Evolutionary conservation across 2,797 vertebrate species (phyloP).

Genomic region (Podarcis siculus): DNA sequence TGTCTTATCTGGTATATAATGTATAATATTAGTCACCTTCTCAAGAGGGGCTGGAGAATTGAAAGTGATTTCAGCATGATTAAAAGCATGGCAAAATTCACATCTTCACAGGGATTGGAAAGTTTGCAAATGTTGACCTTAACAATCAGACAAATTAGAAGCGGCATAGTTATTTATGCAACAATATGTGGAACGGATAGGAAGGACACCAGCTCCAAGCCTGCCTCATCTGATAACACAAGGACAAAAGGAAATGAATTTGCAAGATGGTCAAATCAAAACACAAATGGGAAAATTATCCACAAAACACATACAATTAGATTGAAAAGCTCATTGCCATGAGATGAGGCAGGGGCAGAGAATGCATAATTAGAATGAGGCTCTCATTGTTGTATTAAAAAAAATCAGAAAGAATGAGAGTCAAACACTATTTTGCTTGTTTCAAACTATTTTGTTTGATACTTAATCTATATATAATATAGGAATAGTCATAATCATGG

Average conservation of each 20-base stretch:
- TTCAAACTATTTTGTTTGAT: not conserved
- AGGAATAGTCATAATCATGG: not conserved
- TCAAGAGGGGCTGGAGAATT: constrained; percentile 5
- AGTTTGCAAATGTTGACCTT: constrained; percentile 27
- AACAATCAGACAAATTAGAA: constrained; percentile 39
- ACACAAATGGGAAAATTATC: constrained; percentile 26
- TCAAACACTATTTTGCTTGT: not conserved
- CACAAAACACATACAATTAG: constrained; percentile 26
- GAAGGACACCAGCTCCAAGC: not conserved
- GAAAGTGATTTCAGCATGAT: constrained; percentile 25
- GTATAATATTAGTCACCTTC: constrained; percentile 13
- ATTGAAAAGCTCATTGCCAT: constrained; percentile 20
- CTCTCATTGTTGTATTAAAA: not conserved
- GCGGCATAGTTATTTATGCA: constrained; percentile 26
- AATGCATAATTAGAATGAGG: constrained; percentile 19
- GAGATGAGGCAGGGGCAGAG: constrained; percentile 2
- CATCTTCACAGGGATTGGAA: not conserved
- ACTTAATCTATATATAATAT: not conserved
- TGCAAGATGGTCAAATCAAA: constrained; percentile 24
- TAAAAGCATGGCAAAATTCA: constrained; percentile 20
- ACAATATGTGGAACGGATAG: constrained; percentile 28
- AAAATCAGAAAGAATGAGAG: not conserved
- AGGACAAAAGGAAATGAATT: constrained; percentile 21
- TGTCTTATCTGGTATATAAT: constrained; percentile 3
- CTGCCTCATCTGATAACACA: constrained; percentile 22